Conservation (phyloP, 2,888 invertebrate species). For the Acanthococcus lagerstroemiae region DNA sequence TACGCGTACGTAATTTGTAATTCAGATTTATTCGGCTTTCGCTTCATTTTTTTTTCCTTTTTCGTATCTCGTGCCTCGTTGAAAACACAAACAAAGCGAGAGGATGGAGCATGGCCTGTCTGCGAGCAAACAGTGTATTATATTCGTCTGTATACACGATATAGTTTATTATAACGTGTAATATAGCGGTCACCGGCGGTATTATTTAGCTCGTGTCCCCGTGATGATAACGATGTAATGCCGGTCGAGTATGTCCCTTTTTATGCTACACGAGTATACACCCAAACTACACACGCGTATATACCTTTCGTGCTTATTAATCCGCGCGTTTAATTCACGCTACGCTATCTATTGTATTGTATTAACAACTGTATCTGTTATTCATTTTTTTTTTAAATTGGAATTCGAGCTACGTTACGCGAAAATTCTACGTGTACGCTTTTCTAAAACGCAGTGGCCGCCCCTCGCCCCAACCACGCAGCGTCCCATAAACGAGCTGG, state of each 20-base stretch:
- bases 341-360: background rate
- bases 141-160: background rate
- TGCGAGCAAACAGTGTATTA: background rate
- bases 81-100: background rate
- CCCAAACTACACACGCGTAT: too few species aligned
- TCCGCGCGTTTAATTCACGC: background rate
- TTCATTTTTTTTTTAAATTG: too few species aligned
- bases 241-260: background rate
- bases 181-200: background rate
- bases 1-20: background rate
- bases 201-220: background rate
- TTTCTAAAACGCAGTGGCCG: too few species aligned
- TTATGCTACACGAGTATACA: too few species aligned
- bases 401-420: too few species aligned
- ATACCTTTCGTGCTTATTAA: background rate
- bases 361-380: background rate
- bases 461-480: too few species aligned
- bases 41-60: background rate
- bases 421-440: too few species aligned
- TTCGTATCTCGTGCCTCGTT: background rate
- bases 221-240: background rate
- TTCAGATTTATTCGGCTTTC: background rate
- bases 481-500: too few species aligned
- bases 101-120: background rate
- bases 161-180: background rate